phyloP scores from a whole-genome alignment of 92 coral and sea anemone species.

The Palythoa heliodiscus region DNA sequence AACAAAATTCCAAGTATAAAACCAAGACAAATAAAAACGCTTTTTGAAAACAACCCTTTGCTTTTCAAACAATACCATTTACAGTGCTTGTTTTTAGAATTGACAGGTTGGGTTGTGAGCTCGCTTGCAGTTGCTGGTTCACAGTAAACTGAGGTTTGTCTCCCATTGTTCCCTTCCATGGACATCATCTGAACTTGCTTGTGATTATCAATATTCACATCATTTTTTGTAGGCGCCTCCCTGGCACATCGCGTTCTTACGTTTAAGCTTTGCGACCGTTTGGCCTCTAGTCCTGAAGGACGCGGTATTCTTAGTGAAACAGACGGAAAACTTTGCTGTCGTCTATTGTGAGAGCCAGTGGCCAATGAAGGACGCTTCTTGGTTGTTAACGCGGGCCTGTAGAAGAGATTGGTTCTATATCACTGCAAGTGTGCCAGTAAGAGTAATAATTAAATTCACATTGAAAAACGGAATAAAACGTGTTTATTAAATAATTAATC shows the following conservation, averaged over 20 bases:
- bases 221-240: background rate
- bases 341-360: background rate
- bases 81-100: background rate
- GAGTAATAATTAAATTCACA: too few relatives aligned
- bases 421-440: too few relatives aligned
- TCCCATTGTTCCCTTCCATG: background rate
- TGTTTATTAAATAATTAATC: too few relatives aligned
- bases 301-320: background rate
- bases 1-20: background rate
- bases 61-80: constrained; percentile 14
- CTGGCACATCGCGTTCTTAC: background rate
- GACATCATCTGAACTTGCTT: background rate
- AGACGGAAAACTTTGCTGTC: background rate
- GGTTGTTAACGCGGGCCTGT: background rate
- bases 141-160: background rate
- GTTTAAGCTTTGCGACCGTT: constrained; percentile 11
- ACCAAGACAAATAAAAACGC: constrained; percentile 5
- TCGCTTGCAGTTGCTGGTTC: background rate
- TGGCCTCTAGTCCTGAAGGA: background rate
- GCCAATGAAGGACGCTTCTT: background rate
- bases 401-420: background rate
- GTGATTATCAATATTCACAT: background rate
- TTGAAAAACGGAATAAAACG: too few relatives aligned
- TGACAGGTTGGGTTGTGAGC: background rate
- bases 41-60: constrained; percentile 2